Conservation (phyloP, 2,797 vertebrate genomes). For the Pseudomugil gertrudae region DNA sequence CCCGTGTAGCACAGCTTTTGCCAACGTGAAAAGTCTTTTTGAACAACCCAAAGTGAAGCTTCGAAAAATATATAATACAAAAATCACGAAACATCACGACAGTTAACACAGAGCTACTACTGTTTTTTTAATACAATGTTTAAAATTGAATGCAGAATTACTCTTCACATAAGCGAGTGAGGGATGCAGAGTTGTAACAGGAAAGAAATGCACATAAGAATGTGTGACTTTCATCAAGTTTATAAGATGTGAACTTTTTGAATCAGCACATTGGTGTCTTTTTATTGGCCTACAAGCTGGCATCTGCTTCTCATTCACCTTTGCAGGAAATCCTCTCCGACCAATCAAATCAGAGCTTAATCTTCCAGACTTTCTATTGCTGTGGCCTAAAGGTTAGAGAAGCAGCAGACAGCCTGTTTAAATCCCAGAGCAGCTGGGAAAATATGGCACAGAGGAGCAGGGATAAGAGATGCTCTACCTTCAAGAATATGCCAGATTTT, state of each 20-base stretch:
- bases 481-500: neutral
- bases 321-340: slow-evolving; percentile 63
- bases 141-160: neutral
- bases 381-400: slow-evolving; percentile 53
- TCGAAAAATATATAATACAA: too few relatives aligned
- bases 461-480: slow-evolving; percentile 33
- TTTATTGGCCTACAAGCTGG: slow-evolving; percentile 51
- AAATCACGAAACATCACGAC: too few relatives aligned
- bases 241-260: slow-evolving; percentile 60
- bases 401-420: slow-evolving; percentile 43
- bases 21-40: too few relatives aligned
- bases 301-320: slow-evolving; percentile 75
- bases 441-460: slow-evolving; percentile 31
- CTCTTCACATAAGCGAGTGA: neutral
- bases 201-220: slow-evolving; percentile 28
- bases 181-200: slow-evolving; percentile 8
- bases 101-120: too few relatives aligned
- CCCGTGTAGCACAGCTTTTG: too few relatives aligned
- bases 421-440: slow-evolving; percentile 54
- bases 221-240: slow-evolving; percentile 62
- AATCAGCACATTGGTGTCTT: slow-evolving; percentile 57
- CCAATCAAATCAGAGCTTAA: slow-evolving; percentile 67
- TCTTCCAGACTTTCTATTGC: slow-evolving; percentile 47
- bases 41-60: too few relatives aligned
- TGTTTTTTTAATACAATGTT: neutral